Percentiles rank a stretch among this genome's conserved stretches.
Evolutionary conservation across 2,888 invertebrate species (phyloP).

Genomic region (Chymomyza caudatula): DNA sequence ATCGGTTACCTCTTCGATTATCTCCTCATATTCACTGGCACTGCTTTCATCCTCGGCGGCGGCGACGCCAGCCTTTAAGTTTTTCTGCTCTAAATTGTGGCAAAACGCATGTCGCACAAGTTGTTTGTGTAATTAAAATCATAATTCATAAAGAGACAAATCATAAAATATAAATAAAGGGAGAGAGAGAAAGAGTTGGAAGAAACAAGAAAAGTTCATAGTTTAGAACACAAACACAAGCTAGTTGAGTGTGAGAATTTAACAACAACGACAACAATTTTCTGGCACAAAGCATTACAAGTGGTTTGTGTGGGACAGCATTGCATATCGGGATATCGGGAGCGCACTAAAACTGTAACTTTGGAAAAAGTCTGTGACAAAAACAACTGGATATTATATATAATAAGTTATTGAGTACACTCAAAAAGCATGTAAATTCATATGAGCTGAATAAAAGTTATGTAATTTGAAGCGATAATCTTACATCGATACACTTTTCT

Average conservation of each 20-base stretch:
- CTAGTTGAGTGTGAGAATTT: background rate
- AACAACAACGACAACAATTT: background rate
- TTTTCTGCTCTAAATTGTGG: conserved; percentile 60
- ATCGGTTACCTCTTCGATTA: conserved; percentile 77
- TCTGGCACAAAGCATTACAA: background rate
- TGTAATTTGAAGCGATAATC: too few species aligned
- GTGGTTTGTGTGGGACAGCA: background rate
- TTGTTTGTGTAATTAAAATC: background rate
- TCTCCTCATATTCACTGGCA: conserved; percentile 76
- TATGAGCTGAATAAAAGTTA: too few species aligned
- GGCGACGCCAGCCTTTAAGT: conserved; percentile 78
- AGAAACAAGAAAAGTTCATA: background rate
- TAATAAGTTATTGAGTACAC: too few species aligned
- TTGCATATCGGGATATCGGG: background rate
- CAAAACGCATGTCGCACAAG: conserved; percentile 10
- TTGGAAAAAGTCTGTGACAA: too few species aligned
- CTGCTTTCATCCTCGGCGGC: conserved; percentile 68
- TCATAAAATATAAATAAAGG: background rate
- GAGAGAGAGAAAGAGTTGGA: background rate
- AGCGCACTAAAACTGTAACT: background rate
- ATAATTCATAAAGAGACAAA: background rate
- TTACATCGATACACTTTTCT: too few species aligned
- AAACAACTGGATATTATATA: too few species aligned
- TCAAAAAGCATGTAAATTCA: too few species aligned
- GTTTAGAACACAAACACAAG: background rate